Evolutionary conservation across 2,888 invertebrate genomes (phyloP).

Genomic region (Drosophila nr. medialis): DNA sequence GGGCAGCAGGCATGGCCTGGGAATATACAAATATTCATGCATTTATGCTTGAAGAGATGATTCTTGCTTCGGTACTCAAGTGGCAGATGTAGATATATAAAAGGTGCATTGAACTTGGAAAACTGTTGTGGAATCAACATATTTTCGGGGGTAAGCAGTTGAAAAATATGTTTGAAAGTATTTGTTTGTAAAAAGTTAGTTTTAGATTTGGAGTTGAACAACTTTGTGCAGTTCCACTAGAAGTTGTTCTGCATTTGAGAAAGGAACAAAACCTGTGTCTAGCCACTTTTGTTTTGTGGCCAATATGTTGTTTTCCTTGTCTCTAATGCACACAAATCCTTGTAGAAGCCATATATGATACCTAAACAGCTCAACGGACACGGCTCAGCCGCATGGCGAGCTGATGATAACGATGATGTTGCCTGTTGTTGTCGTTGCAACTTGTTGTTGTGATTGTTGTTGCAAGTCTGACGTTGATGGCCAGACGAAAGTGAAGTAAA

Average conservation of each 20-base stretch:
- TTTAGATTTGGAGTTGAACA: slow-evolving; percentile 11
- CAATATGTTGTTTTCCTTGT: slow-evolving; percentile 5
- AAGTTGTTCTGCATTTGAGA: slow-evolving; percentile 3
- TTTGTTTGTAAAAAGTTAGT: background rate
- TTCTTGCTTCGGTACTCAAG: slow-evolving; percentile 28
- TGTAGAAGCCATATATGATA: slow-evolving; percentile 74
- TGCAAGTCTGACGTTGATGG: slow-evolving; percentile 40
- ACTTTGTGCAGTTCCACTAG: slow-evolving; percentile 29
- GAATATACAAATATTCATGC: slow-evolving; percentile 10
- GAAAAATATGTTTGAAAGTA: background rate
- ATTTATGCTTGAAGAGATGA: slow-evolving; percentile 24
- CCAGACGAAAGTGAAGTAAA: slow-evolving; percentile 43
- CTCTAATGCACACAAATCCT: slow-evolving; percentile 68
- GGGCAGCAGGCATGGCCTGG: slow-evolving; percentile 37
- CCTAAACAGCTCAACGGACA: slow-evolving; percentile 58
- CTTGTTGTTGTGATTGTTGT: slow-evolving; percentile 28
- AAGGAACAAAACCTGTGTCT: slow-evolving; percentile 25
- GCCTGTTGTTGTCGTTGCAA: slow-evolving; percentile 31
- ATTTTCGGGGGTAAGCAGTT: background rate
- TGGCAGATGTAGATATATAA: slow-evolving; percentile 45
- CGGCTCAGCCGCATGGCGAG: slow-evolving; percentile 53
- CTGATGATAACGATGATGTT: slow-evolving; percentile 76
- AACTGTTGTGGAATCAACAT: slow-evolving; percentile 5
- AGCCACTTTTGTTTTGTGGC: slow-evolving; percentile 23
- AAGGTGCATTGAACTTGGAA: slow-evolving; percentile 38